Conservation (phyloP, 2,888 invertebrate genomes). For the Tetheella fluctuosa region DNA sequence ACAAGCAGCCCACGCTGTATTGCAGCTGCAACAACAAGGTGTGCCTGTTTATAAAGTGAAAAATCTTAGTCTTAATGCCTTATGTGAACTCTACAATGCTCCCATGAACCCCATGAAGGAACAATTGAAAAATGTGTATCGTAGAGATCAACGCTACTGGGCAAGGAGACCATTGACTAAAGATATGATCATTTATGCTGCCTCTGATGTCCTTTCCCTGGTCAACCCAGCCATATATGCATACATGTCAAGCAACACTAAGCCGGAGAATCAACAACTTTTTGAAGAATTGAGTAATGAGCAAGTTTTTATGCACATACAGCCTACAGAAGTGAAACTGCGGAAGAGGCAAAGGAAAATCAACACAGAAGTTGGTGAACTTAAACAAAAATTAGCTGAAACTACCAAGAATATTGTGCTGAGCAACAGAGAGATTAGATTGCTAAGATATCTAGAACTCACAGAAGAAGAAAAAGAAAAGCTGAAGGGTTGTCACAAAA, state of each 20-base stretch:
- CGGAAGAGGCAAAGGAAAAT: conserved; percentile 95
- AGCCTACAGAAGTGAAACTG: conserved; percentile 92
- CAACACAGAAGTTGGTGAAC: conserved; percentile 94
- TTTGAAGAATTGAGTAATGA: conserved; percentile 94
- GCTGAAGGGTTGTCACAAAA: conserved; percentile 94
- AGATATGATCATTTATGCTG: conserved; percentile 96
- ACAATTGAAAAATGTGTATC: conserved; percentile 93
- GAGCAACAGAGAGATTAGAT: conserved; percentile 95
- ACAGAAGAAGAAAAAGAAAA: conserved; percentile 97
- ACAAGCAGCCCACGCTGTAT: conserved; percentile 95
- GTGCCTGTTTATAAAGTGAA: conserved; percentile 97
- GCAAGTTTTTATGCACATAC: conserved; percentile 93
- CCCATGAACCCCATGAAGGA: conserved; percentile 96
- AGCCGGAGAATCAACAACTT: conserved; percentile 87
- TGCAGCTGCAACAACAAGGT: conserved; percentile 94
- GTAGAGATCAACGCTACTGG: conserved; percentile 95
- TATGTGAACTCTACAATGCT: conserved; percentile 95
- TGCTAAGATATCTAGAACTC: conserved; percentile 94
- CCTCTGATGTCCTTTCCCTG: conserved; percentile 93
- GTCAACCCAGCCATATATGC: conserved; percentile 94
- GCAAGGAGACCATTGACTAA: conserved; percentile 93
- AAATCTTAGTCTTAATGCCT: conserved; percentile 94
- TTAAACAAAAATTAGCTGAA: conserved; percentile 91
- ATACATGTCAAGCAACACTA: conserved; percentile 87
- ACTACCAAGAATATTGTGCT: conserved; percentile 94